phyloP scores from a whole-genome alignment of 1,140 invertebrate species.

The Phthorimaea operculella region DNA sequence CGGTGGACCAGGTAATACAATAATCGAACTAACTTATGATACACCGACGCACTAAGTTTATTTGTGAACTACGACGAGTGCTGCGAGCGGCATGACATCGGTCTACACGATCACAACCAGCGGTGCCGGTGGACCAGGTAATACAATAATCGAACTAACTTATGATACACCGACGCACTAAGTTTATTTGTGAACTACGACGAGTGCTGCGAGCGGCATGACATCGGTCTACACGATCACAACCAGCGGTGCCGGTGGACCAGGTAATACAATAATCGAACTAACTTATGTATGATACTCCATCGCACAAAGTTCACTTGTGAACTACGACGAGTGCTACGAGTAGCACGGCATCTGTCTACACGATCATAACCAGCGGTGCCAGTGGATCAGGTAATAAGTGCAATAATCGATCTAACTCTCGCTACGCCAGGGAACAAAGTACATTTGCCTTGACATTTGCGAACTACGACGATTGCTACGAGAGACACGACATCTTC shows the following conservation, averaged over 20 bases:
- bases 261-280: too few species aligned
- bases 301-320: too few species aligned
- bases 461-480: constrained; percentile 71
- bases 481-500: constrained; percentile 72
- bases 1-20: constrained; percentile 72
- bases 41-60: constrained; percentile 43
- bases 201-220: constrained; percentile 72
- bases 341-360: constrained; percentile 72
- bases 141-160: too few species aligned
- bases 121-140: constrained; percentile 70
- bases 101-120: constrained; percentile 64
- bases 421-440: constrained; percentile 38
- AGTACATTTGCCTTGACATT: too few species aligned
- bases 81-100: constrained; percentile 72
- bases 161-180: too few species aligned
- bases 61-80: constrained; percentile 71
- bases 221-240: constrained; percentile 69
- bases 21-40: too few species aligned
- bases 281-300: too few species aligned
- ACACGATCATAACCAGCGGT: constrained; percentile 59
- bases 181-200: too few species aligned
- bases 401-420: too few species aligned
- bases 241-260: constrained; percentile 67
- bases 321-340: constrained; percentile 70
- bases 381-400: constrained; percentile 71